Evolutionary conservation across 1,140 invertebrate genomes (phyloP), one percentile per base, ranked within the genome.

Genomic region (Megathymus violae): DNA sequence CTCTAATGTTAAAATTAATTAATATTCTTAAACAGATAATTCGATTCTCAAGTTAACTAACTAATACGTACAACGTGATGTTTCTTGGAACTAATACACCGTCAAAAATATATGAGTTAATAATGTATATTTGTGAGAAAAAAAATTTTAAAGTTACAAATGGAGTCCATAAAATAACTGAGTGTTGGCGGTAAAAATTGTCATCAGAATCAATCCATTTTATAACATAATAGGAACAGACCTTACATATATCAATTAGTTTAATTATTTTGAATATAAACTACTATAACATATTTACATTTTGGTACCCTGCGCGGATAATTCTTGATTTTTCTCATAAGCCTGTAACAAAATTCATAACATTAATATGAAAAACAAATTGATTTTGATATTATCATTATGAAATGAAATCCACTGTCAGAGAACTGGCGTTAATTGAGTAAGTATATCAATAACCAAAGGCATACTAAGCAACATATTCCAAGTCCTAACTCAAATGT

Each of bases 21-120:
- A 38, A 63, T 77, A 77, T 73, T 67, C 74, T 77, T 80, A 80
- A 70, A 79, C 4, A 36, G 62, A 71, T 71, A 76, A 69, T 74
- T 74, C 62, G 48, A 60, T 62, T 68, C 67, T 22, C 56, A 73
- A 69, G 62, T 51, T 64, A 76, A 66, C 62, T 67, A n/a, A 73
- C 61, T 75, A 73, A 62, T 22, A 22, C 38, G 43, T 62, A 48
- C 43, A 47, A 34, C 14, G 10, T 22, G 14, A 56, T 36, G 17
- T 56, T 22, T n/a, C n/a, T 48, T 62, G 46, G 54, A 54, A 64
- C 44, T 34, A 17, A 15, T 11, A 63, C 34, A 15, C 51, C 19
- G 36, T 56, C 40, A 15, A 48, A 31, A 17, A 11, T 15, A 15
- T 36, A 19, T 17, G 47, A 51, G 47, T 14, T 16, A 6, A 31